Evolutionary conservation across 2,888 invertebrate species (phyloP), one percentile per base, ranked within the genome.

Genomic region (Spodoptera littoralis): DNA sequence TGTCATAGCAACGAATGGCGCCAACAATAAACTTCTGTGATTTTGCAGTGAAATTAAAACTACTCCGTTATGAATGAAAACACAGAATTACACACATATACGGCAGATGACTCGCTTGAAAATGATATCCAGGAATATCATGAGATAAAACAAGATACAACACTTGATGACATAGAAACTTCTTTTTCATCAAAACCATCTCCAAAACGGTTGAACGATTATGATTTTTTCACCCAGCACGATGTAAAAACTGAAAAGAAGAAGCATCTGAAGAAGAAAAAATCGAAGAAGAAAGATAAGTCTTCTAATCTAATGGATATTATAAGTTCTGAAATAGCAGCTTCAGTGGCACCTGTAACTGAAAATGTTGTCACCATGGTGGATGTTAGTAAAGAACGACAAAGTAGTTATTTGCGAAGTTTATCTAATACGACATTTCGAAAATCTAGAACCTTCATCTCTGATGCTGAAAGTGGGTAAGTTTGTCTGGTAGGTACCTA

Each of bases 41-140:
- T 82, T 80, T 71, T 49, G 72, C 79, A 75, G 24, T 62, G 30
- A 43, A 55, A 11, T 11, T 24, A 73, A 53, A 43, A 64, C 13
- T n/a, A 41, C 0, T 11, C 8, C 55, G 79, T 58, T 42, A 92
- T 92, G 91, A 70, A 73, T 73, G 90, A 91, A 80, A 81, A 79
- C 53, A 87, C 92, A 63, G 91, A 92, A 79, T 79, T 94, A 71
- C 79, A 80, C 52, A 81, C 84, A 2, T 85, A 86, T 65, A 63
- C 70, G n/a, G 68, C 51, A 4, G 81, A 77, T 48, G 80, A 82
- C 63, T 74, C 64, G 1, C 72, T 73, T 30, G 84, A 86, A 44
- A 86, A 80, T 69, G 91, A 89, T 58, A 90, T 90, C 49, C 89
- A 93, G 81, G 90, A 92, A 67, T 92, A 93, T 76, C 88, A 93